Base-by-base conservation (phyloP, 2,888 invertebrate genomes). In the Rosalia funebris region DNA sequence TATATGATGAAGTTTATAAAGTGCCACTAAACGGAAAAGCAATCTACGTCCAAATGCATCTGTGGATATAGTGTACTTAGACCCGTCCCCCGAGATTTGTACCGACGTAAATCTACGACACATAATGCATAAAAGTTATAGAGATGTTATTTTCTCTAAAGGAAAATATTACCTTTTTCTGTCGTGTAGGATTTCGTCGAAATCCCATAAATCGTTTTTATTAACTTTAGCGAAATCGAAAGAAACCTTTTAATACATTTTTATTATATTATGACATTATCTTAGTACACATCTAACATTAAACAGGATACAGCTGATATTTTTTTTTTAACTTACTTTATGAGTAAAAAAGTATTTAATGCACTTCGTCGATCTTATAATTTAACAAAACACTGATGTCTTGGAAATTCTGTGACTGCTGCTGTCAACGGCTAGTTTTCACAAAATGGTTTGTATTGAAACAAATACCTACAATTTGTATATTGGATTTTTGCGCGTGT, bases 1-100 rank as follows among this genome's bases (percentile, higher is more conserved):
- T 68, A 71, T 69, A 71, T 71, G 70, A 73, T 70, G 63, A 71
- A 70, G 70, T 71, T 71, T 69, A 63, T 69, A 71, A 46, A 70
- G 69, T 69, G 66, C 66, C 46, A 54, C 66, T 68, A 69, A 69
- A 65, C 70, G 70, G 58, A 64, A 67, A 70, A 71, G 69, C 71
- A 69, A 71, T 73, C 66, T 69, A 66, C 62, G 64, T 68, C 57
- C 56, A 64, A 68, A 71, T 69, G 57, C 62, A 57, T 37, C 53
- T 34, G 54, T 56, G 50, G 44, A 55, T 36, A 45, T 45, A 34
- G 52, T 45, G 55, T 60, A 60, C 53, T 60, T 60, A 56, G 52
- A 60, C 41, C 36, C 31, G 39, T 58, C 61, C 53, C 59, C 5
- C 36, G 58, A 56, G 63, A 52, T 44, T 55, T 57, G 46, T 52